Base-by-base conservation (phyloP, 92 coral and sea anemone species). In the Meandrina meandrites region DNA sequence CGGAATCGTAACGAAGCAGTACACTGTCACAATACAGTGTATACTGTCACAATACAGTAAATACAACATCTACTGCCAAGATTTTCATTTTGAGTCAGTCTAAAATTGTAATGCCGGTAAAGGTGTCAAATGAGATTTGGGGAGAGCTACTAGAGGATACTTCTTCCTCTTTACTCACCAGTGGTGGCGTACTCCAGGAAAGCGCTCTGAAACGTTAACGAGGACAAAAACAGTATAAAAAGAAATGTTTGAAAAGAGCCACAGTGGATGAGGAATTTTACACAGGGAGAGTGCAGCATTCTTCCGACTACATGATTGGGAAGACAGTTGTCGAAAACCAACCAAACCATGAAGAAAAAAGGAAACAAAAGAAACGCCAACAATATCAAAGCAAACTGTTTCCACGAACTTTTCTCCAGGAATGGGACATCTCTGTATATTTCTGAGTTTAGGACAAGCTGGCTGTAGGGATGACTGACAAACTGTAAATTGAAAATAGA, bases 391-490 rank as follows among this genome's bases (percentile, higher is more conserved):
- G 87, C 0, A 24, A 24, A n/a, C 81, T 45, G 80, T 47, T 80
- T 54, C 94, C 88, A 73, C 3, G 90, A 74, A 17, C 85, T 86
- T 47, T 80, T 87, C 76, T 90, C 94, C 92, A 92, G 90, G 56
- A 79, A 81, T 8, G 89, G 42, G 76, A 84, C 79, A 1, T 90
- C 93, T 42, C 79, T 78, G 89, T 96, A 94, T 17, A 96, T 77
- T 19, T 93, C 98, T 21, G 94, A 81, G 87, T 94, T 94, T 19
- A 96, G 76, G 75, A 92, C 77, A 82, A 92, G 93, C 88, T 94
- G 98, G 64, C 96, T 90, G 94, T 94, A 93, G 7, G 96, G 92
- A 84, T 96, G 98, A 17, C 95, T 93, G 47, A 96, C 98, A 66
- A 96, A 96, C 98, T 94, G 83, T 6, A 79, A 74, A 27, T 77